These are phyloP conservation scores for Beris chalybata DNA, from an alignment of 2,888 invertebrate genomes.

Conservation along the genomic window DNA sequence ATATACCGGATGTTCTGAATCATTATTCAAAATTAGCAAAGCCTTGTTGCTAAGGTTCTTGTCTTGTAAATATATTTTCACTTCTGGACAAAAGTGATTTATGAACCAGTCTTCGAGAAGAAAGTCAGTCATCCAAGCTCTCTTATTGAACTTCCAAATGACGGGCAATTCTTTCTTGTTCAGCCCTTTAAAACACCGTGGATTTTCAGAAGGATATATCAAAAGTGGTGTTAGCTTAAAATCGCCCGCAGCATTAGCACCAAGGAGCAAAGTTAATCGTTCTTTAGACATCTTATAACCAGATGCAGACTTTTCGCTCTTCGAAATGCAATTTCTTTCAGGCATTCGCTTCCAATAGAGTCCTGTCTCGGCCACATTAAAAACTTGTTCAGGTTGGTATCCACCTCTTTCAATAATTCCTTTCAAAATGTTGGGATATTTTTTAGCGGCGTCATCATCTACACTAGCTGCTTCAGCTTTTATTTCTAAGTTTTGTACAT, in stretches of 20 bases:
- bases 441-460: constrained; percentile 37
- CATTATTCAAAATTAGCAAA: not conserved
- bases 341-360: constrained; percentile 41
- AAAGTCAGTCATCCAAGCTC: constrained; percentile 42
- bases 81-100: constrained; percentile 41
- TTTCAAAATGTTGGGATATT: constrained; percentile 35
- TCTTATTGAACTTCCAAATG: constrained; percentile 44
- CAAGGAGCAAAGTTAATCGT: constrained; percentile 42
- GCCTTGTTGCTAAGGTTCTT: too few species aligned
- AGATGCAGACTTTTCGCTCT: constrained; percentile 37
- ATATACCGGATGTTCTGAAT: constrained; percentile 40
- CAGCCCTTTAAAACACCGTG: constrained; percentile 42
- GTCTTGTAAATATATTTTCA: constrained; percentile 31
- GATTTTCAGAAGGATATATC: constrained; percentile 43
- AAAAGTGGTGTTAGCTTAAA: constrained; percentile 35
- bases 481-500: constrained; percentile 41
- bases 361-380: constrained; percentile 42
- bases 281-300: constrained; percentile 44
- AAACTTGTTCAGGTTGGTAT: constrained; percentile 42
- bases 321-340: too few species aligned
- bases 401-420: constrained; percentile 40
- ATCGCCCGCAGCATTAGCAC: too few species aligned
- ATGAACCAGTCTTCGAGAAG: constrained; percentile 34
- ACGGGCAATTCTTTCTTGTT: constrained; percentile 43
- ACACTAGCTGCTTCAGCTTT: constrained; percentile 40